Percentiles rank a stretch among this genome's conserved stretches.
These are phyloP conservation scores for Hippocampus zosterae DNA, from an alignment of 2,113 vertebrate species.

Conservation along the genomic window DNA sequence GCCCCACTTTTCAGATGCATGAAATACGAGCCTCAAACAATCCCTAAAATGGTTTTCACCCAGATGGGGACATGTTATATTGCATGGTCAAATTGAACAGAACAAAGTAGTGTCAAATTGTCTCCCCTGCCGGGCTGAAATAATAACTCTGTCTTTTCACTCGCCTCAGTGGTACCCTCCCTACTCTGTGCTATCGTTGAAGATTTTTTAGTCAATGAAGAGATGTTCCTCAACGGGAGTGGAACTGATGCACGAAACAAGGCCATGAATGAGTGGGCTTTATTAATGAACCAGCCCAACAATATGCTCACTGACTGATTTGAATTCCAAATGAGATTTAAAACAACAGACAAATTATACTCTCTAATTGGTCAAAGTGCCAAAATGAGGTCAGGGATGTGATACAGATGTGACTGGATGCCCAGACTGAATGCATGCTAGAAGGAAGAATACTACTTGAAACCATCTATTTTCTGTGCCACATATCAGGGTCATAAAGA, in stretches of 20 bases:
- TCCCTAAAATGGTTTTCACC: slow-evolving; percentile 53
- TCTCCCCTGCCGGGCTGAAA: slow-evolving; percentile 65
- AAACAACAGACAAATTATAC: not conserved
- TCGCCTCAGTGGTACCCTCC: slow-evolving; percentile 64
- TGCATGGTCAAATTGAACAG: slow-evolving; percentile 61
- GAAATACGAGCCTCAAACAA: slow-evolving; percentile 40
- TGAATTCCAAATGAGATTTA: slow-evolving; percentile 73
- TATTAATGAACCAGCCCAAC: slow-evolving; percentile 87
- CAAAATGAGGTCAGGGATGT: not conserved
- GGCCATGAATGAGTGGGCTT: slow-evolving; percentile 79
- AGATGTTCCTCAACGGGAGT: slow-evolving; percentile 78
- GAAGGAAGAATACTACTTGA: not conserved
- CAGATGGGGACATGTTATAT: slow-evolving; percentile 50
- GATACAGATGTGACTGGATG: not conserved
- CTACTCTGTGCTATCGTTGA: not conserved
- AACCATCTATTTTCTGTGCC: not conserved
- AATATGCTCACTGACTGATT: slow-evolving; percentile 87
- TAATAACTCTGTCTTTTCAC: slow-evolving; percentile 71
- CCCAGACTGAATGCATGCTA: not conserved
- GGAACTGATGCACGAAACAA: slow-evolving; percentile 86
- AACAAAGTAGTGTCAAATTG: slow-evolving; percentile 63
- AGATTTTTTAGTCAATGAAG: slow-evolving; percentile 79
- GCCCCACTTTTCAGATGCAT: slow-evolving; percentile 44
- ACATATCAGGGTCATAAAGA: not conserved
- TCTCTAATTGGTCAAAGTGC: not conserved